Percentiles rank a stretch among this genome's conserved stretches.
Evolutionary conservation across 2,888 invertebrate genomes (phyloP).

Genomic region (Ectemnius cavifrons): DNA sequence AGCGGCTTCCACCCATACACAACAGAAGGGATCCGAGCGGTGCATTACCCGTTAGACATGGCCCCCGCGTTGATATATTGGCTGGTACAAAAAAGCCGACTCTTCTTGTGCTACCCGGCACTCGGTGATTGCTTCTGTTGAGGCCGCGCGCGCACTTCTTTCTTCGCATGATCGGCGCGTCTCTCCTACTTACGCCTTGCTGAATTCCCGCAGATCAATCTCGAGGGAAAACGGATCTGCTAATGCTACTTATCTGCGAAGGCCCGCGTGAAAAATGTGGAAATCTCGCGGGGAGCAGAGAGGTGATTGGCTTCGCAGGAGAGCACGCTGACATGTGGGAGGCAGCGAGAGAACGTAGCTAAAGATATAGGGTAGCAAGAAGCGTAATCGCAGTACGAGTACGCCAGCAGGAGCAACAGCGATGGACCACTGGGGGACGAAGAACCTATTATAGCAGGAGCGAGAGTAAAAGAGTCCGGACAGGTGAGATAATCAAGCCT

Average conservation of each 20-base stretch:
- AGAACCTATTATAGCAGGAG: constrained; percentile 73
- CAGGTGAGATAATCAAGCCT: constrained; percentile 76
- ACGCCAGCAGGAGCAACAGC: constrained; percentile 36
- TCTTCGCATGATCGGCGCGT: constrained; percentile 26
- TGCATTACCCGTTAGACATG: constrained; percentile 76
- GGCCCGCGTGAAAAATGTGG: constrained; percentile 18
- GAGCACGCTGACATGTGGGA: constrained; percentile 36
- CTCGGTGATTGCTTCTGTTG: constrained; percentile 53
- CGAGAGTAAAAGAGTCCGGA: constrained; percentile 74
- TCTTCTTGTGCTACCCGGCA: constrained; percentile 69
- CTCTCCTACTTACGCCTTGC: constrained; percentile 43
- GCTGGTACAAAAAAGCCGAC: constrained; percentile 72
- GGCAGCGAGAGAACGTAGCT: constrained; percentile 15
- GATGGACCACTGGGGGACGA: constrained; percentile 68
- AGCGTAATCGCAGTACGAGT: constrained; percentile 64
- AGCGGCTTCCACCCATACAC: constrained; percentile 54
- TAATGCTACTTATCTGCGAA: background rate
- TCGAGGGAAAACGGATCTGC: constrained; percentile 8
- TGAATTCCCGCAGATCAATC: constrained; percentile 18
- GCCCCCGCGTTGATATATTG: constrained; percentile 76
- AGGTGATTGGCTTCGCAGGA: constrained; percentile 26
- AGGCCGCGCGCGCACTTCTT: constrained; percentile 33
- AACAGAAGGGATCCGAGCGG: constrained; percentile 64
- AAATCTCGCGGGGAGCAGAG: background rate
- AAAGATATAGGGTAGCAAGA: constrained; percentile 63